Conservation (phyloP, 2,113 vertebrate species). For the Ahaetulla prasina region DNA sequence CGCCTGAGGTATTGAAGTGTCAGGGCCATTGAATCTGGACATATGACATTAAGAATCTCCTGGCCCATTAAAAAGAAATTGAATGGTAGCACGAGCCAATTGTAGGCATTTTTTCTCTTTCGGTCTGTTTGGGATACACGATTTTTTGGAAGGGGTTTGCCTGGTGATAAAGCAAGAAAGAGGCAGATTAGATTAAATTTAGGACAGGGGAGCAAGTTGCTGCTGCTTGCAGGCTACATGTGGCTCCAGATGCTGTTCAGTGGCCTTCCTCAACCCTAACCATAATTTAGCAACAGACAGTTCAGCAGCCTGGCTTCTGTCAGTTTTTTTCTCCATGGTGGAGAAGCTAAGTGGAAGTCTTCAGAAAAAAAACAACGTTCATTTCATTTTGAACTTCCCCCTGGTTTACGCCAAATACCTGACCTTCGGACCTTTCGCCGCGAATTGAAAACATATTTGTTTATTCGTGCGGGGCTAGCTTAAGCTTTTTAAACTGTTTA, state of each 20-base stretch:
- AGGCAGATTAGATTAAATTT: not conserved
- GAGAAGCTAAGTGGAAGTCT: not conserved
- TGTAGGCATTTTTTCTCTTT: not conserved
- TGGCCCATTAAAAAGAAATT: not conserved
- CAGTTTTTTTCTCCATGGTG: not conserved
- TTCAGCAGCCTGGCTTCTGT: not conserved
- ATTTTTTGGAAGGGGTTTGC: not conserved
- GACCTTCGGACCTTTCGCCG: no score
- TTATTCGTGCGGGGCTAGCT: no score
- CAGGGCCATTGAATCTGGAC: not conserved
- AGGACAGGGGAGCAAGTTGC: not conserved
- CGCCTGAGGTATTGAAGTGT: not conserved
- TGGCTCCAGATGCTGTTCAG: not conserved
- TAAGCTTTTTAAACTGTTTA: no score
- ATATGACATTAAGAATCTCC: not conserved
- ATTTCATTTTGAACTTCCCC: no score
- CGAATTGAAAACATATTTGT: no score
- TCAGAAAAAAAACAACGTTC: not conserved
- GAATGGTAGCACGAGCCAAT: not conserved
- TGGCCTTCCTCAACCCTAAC: not conserved
- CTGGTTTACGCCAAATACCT: no score
- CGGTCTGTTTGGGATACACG: not conserved
- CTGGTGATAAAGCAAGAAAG: not conserved
- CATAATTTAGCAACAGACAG: not conserved
- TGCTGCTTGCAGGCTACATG: not conserved